Evolutionary conservation across 2,113 vertebrate species (phyloP).

Genomic region (Peucedramus taeniatus): DNA sequence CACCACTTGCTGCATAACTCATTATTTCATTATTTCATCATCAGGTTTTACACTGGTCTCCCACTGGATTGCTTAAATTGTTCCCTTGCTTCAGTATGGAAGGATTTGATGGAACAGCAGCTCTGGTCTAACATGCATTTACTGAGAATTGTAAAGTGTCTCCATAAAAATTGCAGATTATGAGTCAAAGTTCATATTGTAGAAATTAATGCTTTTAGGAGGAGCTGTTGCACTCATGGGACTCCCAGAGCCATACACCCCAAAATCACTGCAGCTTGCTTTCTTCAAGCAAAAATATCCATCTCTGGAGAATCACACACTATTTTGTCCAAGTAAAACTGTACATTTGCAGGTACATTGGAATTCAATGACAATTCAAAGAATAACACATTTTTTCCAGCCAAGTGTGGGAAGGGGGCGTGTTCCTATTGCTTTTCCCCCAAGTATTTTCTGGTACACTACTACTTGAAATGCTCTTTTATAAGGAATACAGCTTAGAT

Average conservation of each 20-base stretch:
- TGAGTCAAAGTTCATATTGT: neutral
- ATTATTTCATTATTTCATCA: neutral
- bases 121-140: neutral
- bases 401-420: neutral
- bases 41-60: neutral
- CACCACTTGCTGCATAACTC: neutral
- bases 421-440: neutral
- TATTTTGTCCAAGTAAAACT: neutral
- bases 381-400: neutral
- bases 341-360: neutral
- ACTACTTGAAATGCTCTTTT: neutral
- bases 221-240: neutral
- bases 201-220: neutral
- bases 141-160: neutral
- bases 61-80: neutral
- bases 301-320: neutral
- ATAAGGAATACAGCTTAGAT: neutral
- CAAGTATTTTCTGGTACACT: neutral
- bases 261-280: neutral
- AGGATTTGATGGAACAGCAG: neutral
- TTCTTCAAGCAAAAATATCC: neutral
- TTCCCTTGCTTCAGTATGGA: neutral
- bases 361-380: neutral
- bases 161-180: neutral
- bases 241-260: neutral